Evolutionary conservation across 2,797 vertebrate genomes (phyloP).

Genomic region (Sciurus vulgaris): DNA sequence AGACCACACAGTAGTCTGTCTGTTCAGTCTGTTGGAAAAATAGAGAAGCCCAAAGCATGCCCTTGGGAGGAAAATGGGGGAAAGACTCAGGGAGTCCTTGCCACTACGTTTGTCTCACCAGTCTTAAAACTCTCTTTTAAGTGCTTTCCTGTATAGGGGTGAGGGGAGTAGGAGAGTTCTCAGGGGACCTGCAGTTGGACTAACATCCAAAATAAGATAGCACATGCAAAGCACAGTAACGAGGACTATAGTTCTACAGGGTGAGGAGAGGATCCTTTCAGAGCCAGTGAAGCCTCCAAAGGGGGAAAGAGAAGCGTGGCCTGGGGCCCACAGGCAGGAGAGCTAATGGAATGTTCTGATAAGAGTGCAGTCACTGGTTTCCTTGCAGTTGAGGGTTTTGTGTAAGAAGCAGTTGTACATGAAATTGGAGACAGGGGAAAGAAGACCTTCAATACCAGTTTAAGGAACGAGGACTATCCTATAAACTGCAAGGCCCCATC

Average conservation of each 20-base stretch:
- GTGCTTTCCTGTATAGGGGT: background rate
- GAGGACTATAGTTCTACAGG: background rate
- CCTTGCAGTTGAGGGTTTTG: background rate
- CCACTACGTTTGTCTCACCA: background rate
- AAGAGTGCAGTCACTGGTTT: background rate
- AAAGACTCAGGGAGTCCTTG: background rate
- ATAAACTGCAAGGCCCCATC: background rate
- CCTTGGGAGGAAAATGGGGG: background rate
- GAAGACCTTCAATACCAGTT: background rate
- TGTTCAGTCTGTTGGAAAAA: conserved; percentile 3
- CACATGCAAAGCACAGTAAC: background rate
- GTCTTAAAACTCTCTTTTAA: background rate
- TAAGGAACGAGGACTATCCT: background rate
- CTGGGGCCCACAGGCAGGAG: too few species aligned
- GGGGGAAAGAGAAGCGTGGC: background rate
- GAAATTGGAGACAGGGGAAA: background rate
- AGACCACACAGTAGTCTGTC: background rate
- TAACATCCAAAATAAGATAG: background rate
- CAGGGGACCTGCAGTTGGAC: background rate
- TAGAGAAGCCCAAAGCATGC: background rate
- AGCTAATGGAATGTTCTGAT: background rate
- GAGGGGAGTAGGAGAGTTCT: background rate
- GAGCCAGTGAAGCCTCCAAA: background rate
- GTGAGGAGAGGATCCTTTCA: background rate
- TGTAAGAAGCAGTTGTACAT: background rate